Evolutionary conservation across 2,797 vertebrate species (phyloP), one percentile per base, ranked within the genome.

Genomic region (Serranus cabrilla): DNA sequence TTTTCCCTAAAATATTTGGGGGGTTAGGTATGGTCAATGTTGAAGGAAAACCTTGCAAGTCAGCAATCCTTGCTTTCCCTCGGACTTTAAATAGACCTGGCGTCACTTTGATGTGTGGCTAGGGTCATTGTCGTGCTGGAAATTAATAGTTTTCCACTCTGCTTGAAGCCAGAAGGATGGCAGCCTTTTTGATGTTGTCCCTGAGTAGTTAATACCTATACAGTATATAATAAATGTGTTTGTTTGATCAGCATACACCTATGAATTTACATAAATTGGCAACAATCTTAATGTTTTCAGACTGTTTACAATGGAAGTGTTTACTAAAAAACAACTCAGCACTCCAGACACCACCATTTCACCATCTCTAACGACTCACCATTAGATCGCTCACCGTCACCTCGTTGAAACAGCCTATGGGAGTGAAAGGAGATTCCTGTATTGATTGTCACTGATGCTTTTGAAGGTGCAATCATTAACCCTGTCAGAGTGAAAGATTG

Each of bases 401-500:
- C 66, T 66, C 77, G 74, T 83, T 78, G 65, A 78, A 69, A 78
- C 57, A 59, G 70, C 23, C 59, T 31, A 49, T 50, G 11, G 72
- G 59, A 74, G 67, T 62, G 65, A 78, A 80, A 50, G 51, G 61
- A 81, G 80, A 71, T 50, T 77, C 57, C 56, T 70, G 70, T 85
- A 81, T 87, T 83, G 87, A 90, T 88, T 82, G 74, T 81, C 80
- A 84, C 69, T 75, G 80, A 83, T 82, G 72, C 63, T 9, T 62
- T 51, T 82, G 73, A 85, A 76, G 82, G 82, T 82, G 46, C 58
- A 64, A 78, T 91, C 85, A 89, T 90, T 85, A 90, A 86, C 78
- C 76, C 76, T 84, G 82, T 81, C 89, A 86, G 5, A 59, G 56
- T 89, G 83, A 93, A 69, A 64, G 60, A 88, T 88, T 65, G 71